Percentiles rank a stretch among this genome's conserved stretches.
Evolutionary conservation across 1,140 invertebrate species (phyloP).

Genomic region (Lethrus apterus): DNA sequence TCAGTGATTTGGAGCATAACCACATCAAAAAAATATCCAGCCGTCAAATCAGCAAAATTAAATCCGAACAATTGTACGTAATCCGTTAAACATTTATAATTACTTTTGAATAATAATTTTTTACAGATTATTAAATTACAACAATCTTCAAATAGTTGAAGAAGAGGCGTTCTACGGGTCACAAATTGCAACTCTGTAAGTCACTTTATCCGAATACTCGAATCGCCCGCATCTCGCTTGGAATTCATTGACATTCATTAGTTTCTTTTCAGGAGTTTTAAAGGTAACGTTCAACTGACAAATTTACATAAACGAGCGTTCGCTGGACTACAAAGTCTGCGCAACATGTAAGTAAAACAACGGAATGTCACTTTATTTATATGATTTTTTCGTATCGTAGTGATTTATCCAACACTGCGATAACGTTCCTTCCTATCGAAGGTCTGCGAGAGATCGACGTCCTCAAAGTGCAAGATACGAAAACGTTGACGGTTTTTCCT

Average conservation of each 20-base stretch:
- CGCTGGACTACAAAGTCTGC: slow-evolving; percentile 51
- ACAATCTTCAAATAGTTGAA: slow-evolving; percentile 53
- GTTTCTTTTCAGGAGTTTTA: slow-evolving; percentile 53
- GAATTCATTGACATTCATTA: not conserved
- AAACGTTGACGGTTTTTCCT: slow-evolving; percentile 69
- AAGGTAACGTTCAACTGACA: slow-evolving; percentile 56
- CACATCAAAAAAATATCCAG: slow-evolving; percentile 45
- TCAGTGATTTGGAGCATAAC: slow-evolving; percentile 53
- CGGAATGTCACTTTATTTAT: not conserved
- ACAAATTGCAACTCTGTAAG: slow-evolving; percentile 59
- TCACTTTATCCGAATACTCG: too few species aligned
- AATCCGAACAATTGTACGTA: slow-evolving; percentile 52
- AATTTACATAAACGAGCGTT: slow-evolving; percentile 61
- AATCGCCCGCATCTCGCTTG: too few species aligned
- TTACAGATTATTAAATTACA: slow-evolving; percentile 53
- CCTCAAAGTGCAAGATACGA: slow-evolving; percentile 63
- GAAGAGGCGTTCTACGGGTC: slow-evolving; percentile 57
- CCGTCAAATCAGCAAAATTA: slow-evolving; percentile 42
- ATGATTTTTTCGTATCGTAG: slow-evolving; percentile 39
- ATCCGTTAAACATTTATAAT: not conserved
- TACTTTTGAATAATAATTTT: slow-evolving; percentile 7
- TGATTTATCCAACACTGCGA: slow-evolving; percentile 66
- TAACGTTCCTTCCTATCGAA: slow-evolving; percentile 62
- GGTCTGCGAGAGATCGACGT: slow-evolving; percentile 66
- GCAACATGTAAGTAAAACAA: slow-evolving; percentile 51